Evolutionary conservation across 2,797 vertebrate species (phyloP).

Genomic region (Cirrhinus molitorella): DNA sequence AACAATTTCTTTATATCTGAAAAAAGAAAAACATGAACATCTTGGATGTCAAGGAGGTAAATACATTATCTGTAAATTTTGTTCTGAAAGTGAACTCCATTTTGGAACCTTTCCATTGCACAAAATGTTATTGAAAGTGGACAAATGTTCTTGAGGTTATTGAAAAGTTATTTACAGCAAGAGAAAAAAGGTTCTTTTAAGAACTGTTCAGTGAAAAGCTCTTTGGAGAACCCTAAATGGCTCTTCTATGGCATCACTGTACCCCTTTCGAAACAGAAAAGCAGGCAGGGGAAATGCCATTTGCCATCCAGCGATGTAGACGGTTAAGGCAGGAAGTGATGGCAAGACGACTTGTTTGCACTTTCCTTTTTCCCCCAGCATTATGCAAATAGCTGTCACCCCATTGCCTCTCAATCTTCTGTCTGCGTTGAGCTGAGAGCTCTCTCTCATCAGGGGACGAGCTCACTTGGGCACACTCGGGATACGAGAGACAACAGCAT

Average conservation of each 20-base stretch:
- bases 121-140: too few species aligned
- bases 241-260: background rate
- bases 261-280: constrained; percentile 7
- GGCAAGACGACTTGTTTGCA: constrained; percentile 67
- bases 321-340: constrained; percentile 41
- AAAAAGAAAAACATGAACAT: too few species aligned
- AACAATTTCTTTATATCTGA: too few species aligned
- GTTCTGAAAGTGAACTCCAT: too few species aligned
- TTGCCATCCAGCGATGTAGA: constrained; percentile 8
- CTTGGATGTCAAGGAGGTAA: too few species aligned
- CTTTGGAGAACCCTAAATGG: background rate
- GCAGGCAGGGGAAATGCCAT: background rate
- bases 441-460: constrained; percentile 51
- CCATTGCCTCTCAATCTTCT: constrained; percentile 67
- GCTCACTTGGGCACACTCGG: constrained; percentile 27
- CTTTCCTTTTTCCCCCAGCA: constrained; percentile 66
- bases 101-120: too few species aligned
- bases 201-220: background rate
- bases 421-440: constrained; percentile 66
- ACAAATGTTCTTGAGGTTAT: too few species aligned
- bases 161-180: too few species aligned
- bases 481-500: constrained; percentile 40
- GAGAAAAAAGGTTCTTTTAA: too few species aligned
- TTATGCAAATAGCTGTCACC: constrained; percentile 71
- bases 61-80: too few species aligned